Evolutionary conservation across 2,797 vertebrate species (phyloP).

Genomic region (Alectoris magna): DNA sequence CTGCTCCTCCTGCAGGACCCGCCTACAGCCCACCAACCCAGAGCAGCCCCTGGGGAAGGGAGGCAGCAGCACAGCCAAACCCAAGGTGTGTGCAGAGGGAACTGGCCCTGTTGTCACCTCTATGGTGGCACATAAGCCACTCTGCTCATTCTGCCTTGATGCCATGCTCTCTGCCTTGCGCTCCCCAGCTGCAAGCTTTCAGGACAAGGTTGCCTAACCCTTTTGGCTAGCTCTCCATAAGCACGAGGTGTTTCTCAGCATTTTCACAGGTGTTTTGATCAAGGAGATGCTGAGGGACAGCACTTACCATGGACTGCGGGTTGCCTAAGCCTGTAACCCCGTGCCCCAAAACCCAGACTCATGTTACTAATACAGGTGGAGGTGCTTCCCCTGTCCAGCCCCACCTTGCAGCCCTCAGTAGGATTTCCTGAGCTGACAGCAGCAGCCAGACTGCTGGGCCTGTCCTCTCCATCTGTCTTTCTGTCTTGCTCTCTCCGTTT

Average conservation of each 20-base stretch:
- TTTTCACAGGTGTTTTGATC: neutral
- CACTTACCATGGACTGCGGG: neutral
- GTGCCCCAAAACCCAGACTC: neutral
- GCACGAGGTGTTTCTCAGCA: neutral
- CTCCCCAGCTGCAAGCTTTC: neutral
- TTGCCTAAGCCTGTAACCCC: neutral
- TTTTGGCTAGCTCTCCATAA: no score
- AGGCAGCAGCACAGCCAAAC: neutral
- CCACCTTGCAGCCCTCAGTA: neutral
- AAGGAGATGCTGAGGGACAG: neutral
- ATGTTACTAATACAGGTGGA: neutral
- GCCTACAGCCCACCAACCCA: neutral
- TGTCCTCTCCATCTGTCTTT: neutral
- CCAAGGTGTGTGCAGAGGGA: neutral
- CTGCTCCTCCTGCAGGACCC: neutral
- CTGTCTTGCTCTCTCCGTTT: neutral
- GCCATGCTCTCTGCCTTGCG: neutral
- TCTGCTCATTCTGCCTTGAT: neutral
- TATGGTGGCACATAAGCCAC: neutral
- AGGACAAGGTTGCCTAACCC: neutral
- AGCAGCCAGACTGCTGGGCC: neutral
- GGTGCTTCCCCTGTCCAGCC: neutral
- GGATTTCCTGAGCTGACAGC: neutral
- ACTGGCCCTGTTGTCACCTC: neutral
- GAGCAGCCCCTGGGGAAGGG: neutral